Evolutionary conservation across 1,140 invertebrate genomes (phyloP).

Genomic region (Philotrypesis tridentata): DNA sequence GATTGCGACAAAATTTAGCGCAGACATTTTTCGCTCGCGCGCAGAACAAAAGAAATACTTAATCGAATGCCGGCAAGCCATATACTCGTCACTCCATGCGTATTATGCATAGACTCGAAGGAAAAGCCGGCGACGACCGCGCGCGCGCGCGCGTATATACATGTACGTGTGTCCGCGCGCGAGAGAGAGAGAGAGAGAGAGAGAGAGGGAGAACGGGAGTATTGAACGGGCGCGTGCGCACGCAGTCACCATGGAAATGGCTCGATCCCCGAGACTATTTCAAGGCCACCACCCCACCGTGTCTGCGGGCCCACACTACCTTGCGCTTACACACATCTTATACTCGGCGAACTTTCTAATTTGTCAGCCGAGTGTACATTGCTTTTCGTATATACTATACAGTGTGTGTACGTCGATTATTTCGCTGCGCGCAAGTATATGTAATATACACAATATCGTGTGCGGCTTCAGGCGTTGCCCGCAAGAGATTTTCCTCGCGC

Average conservation of each 20-base stretch:
- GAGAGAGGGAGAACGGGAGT: not conserved
- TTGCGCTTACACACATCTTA: not conserved
- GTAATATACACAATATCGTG: too few relatives aligned
- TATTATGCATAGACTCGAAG: not conserved
- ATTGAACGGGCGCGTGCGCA: not conserved
- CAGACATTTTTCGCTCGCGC: not conserved
- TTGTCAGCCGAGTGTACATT: not conserved
- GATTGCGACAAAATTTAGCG: not conserved
- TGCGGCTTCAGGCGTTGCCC: not conserved
- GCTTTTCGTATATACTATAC: not conserved
- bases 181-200: not conserved
- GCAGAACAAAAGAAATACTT: not conserved
- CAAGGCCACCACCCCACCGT: slow-evolving; percentile 29
- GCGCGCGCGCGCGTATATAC: too few relatives aligned
- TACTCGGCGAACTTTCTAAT: not conserved
- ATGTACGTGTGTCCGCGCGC: not conserved
- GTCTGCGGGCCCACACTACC: not conserved
- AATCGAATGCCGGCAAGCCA: not conserved
- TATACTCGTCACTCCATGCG: too few relatives aligned
- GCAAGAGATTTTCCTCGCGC: not conserved
- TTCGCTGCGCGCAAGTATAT: too few relatives aligned
- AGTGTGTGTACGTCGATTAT: not conserved
- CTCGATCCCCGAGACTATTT: slow-evolving; percentile 39
- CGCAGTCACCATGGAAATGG: slow-evolving; percentile 42
- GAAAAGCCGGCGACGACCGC: not conserved